A percentile compares a stretch with the other conserved stretches of the same genome.
phyloP scores from a whole-genome alignment of 2,113 vertebrate genomes.

The Hystrix cristata region DNA sequence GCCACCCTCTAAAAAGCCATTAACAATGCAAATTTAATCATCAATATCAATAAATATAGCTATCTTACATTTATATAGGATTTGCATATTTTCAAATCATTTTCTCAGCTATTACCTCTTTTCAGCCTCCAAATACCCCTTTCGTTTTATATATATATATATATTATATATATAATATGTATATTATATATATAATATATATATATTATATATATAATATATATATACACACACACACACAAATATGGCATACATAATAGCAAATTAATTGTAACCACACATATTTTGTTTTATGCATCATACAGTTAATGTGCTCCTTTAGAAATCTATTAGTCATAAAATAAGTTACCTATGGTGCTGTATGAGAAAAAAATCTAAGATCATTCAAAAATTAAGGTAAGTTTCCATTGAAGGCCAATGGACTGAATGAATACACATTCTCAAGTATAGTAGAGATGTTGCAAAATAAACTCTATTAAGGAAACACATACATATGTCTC shows the following conservation, averaged over 20 bases:
- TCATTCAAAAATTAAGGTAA: constrained; percentile 35
- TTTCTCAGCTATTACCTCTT: background rate
- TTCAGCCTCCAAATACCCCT: background rate
- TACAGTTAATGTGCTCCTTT: background rate
- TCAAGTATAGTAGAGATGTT: background rate
- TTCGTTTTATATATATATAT: background rate
- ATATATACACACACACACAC: too few species aligned
- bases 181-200: too few species aligned
- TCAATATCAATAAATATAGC: background rate
- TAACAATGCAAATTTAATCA: background rate
- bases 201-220: too few species aligned
- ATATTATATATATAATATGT: too few species aligned
- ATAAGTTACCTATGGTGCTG: background rate
- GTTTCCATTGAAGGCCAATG: background rate
- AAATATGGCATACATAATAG: background rate
- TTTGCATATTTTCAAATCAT: constrained; percentile 9
- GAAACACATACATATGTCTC: background rate
- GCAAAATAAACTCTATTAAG: constrained; percentile 5
- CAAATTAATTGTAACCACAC: background rate
- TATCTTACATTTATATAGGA: background rate
- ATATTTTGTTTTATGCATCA: background rate
- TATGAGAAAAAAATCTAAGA: background rate
- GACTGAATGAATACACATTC: constrained; percentile 1
- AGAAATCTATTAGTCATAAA: constrained; percentile 18
- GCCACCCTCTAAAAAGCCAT: background rate